Base-by-base conservation (phyloP, 2,113 vertebrate genomes). In the Fregetta grallaria region DNA sequence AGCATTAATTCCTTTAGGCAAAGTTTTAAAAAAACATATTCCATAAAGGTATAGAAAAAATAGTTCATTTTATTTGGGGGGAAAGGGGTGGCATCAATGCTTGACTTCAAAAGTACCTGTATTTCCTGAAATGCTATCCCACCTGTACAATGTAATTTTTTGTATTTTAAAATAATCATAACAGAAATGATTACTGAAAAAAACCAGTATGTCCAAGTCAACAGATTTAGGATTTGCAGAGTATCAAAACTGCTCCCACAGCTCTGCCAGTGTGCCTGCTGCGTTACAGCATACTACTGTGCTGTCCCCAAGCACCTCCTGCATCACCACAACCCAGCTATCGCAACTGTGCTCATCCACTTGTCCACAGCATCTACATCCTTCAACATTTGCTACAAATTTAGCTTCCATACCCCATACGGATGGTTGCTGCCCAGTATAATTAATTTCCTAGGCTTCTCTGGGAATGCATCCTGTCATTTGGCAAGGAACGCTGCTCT, bases 1-100 rank as follows among this genome's bases (percentile, higher is more conserved):
- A 85, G 81, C 56, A 91, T 88, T 97, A 91, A 96, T 95, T 95
- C 79, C 84, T 96, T 96, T 80, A 92, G 92, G 80, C 63, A 94
- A 47, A 96, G 47, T 83, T 92, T 90, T 94, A 86, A 93, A 92
- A 92, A 87, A 93, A 77, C 27, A 45, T 71, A 50, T 76, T 65
- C 12, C 63, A 85, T 58, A 63, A 94, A 96, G 85, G 34, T 76
- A 88, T 6, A 95, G 68, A 90, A 38, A 83, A 81, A 74, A 89
- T 52, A 32, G 11, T 53, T 74, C 2, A 49, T 55, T 67, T 91
- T 75, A 81, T 81, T 94, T 76, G 20, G 45, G 12, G 29, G 29
- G 49, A 79, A 80, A 66, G 13, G 3, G 40, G 42, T 56, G 25
- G 36, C 55, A 90, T 49, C 29, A 47, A 30, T 9, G 4, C 13